A percentile compares a stretch with the other conserved stretches of the same genome.
phyloP scores from a whole-genome alignment of 1,140 invertebrate species.

The Dreissena polymorpha region DNA sequence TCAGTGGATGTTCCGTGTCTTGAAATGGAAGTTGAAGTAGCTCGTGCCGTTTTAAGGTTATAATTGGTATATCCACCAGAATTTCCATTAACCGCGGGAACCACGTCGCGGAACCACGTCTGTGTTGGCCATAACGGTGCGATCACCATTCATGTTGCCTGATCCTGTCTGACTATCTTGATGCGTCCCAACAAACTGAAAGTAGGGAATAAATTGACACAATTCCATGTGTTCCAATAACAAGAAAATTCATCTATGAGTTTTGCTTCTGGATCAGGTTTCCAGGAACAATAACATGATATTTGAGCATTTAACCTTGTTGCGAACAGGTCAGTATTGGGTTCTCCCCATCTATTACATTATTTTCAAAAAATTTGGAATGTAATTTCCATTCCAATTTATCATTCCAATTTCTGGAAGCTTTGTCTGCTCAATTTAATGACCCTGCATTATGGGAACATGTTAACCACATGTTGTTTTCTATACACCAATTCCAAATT shows the following conservation, averaged over 20 bases:
- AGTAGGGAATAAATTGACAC: slow-evolving; percentile 57
- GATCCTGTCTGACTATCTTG: slow-evolving; percentile 54
- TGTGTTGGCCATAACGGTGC: slow-evolving; percentile 57
- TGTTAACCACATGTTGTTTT: slow-evolving; percentile 44
- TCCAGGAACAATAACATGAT: too few species aligned
- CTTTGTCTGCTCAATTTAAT: slow-evolving; percentile 57
- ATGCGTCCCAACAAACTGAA: slow-evolving; percentile 57
- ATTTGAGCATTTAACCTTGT: slow-evolving; percentile 25
- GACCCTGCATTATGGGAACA: slow-evolving; percentile 47
- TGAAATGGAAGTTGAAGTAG: too few species aligned
- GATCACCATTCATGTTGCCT: slow-evolving; percentile 35
- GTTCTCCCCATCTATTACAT: slow-evolving; percentile 8
- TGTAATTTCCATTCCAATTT: slow-evolving; percentile 55
- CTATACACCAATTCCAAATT: slow-evolving; percentile 60
- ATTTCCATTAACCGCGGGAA: slow-evolving; percentile 38
- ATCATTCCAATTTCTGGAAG: slow-evolving; percentile 48
- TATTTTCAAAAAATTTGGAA: slow-evolving; percentile 29
- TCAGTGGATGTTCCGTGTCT: slow-evolving; percentile 26
- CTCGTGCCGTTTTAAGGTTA: slow-evolving; percentile 14
- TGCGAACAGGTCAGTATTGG: slow-evolving; percentile 19
- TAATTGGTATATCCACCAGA: too few species aligned
- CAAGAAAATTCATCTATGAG: slow-evolving; percentile 51
- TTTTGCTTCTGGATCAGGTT: slow-evolving; percentile 31
- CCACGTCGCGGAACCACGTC: slow-evolving; percentile 50
- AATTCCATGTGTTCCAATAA: slow-evolving; percentile 8